phyloP scores from a whole-genome alignment of 2,797 vertebrate species.

The Ispidina lecontei region DNA sequence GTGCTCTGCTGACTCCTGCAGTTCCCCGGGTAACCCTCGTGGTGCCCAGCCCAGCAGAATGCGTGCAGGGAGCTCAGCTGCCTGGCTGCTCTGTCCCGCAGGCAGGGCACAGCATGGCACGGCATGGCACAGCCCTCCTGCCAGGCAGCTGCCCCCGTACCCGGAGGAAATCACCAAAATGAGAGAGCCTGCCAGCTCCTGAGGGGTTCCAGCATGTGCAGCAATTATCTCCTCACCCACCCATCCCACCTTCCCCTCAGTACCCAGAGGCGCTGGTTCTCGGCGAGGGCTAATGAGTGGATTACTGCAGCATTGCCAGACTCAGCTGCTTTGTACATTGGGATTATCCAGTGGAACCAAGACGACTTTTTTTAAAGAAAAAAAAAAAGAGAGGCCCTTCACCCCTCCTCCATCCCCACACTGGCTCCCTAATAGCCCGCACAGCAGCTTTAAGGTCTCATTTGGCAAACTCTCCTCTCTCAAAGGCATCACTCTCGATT shows the following conservation, averaged over 20 bases:
- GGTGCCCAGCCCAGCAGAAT: background rate
- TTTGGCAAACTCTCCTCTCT: background rate
- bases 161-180: background rate
- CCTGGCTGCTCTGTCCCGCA: accelerated
- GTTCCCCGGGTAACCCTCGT: accelerated
- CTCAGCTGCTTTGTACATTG: slow-evolving; percentile 41
- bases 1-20: background rate
- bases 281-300: slow-evolving; percentile 26
- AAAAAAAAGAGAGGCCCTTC: background rate
- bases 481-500: slow-evolving; percentile 19
- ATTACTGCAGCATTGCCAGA: slow-evolving; percentile 36
- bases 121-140: background rate
- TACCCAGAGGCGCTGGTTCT: background rate
- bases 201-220: background rate
- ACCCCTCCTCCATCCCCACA: background rate
- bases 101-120: background rate
- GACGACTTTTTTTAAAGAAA: background rate
- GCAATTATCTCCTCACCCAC: slow-evolving; percentile 34
- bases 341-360: slow-evolving; percentile 31
- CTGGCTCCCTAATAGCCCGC: background rate
- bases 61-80: accelerated
- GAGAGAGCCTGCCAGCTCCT: background rate
- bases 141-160: background rate
- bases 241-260: background rate
- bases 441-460: background rate